phyloP scores from a whole-genome alignment of 2,113 vertebrate genomes.

The Calyptomena viridis region DNA sequence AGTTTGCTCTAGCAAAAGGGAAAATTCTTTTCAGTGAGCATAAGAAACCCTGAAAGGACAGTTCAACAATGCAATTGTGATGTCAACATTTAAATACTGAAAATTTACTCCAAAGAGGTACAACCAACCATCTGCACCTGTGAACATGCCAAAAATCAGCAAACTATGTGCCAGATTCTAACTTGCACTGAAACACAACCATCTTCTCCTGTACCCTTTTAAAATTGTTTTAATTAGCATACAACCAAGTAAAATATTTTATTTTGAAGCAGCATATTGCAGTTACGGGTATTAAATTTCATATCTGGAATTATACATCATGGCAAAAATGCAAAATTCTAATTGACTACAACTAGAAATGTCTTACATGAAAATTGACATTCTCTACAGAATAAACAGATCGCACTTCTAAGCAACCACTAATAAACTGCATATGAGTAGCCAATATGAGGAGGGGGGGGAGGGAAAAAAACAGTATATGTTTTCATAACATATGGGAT shows the following conservation, averaged over 20 bases:
- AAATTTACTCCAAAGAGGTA: background rate
- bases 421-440: background rate
- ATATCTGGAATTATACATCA: background rate
- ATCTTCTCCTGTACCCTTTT: background rate
- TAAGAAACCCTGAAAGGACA: background rate
- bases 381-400: background rate
- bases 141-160: background rate
- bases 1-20: background rate
- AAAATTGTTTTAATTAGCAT: background rate
- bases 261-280: background rate
- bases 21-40: background rate
- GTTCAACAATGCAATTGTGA: background rate
- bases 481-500: background rate
- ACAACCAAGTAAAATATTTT: background rate
- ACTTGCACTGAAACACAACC: background rate
- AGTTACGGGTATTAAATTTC: background rate
- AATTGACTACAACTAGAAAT: background rate
- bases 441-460: background rate
- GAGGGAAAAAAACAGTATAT: rapidly evolving
- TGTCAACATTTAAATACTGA: background rate
- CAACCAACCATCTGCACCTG: background rate
- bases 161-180: background rate
- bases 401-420: background rate
- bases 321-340: background rate
- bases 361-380: background rate